phyloP scores from a whole-genome alignment of 2,797 vertebrate genomes.

The Chloroceryle inda region DNA sequence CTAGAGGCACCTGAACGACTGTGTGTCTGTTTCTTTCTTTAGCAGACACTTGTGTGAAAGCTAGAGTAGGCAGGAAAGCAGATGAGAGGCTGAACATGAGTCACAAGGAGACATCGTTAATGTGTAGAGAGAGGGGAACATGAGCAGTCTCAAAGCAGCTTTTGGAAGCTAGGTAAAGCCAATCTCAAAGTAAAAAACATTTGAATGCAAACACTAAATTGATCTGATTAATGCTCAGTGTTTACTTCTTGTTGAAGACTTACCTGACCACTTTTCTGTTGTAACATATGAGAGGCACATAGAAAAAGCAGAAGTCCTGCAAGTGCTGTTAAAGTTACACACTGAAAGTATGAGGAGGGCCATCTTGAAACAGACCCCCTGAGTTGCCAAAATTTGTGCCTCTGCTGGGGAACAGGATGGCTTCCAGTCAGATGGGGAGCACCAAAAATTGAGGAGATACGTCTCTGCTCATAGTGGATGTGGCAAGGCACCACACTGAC shows the following conservation, averaged over 20 bases:
- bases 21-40: constrained; percentile 62
- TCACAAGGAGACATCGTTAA: background rate
- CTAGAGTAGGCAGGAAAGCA: background rate
- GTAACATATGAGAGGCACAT: background rate
- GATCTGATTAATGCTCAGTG: background rate
- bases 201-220: background rate
- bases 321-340: background rate
- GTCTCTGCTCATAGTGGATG: background rate
- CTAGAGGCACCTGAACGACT: constrained; percentile 37
- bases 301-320: background rate
- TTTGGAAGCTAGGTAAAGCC: background rate
- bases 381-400: background rate
- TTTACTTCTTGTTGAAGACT: background rate
- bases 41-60: constrained; percentile 32
- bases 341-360: background rate
- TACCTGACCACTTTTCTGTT: background rate
- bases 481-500: fast-evolving
- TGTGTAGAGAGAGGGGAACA: background rate
- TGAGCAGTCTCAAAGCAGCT: background rate
- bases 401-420: background rate
- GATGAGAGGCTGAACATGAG: background rate
- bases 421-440: background rate
- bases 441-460: background rate
- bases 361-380: background rate
- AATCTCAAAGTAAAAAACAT: background rate